Evolutionary conservation across 2,113 vertebrate genomes (phyloP), one percentile per base, ranked within the genome.

Genomic region (Ploceus nigricollis): DNA sequence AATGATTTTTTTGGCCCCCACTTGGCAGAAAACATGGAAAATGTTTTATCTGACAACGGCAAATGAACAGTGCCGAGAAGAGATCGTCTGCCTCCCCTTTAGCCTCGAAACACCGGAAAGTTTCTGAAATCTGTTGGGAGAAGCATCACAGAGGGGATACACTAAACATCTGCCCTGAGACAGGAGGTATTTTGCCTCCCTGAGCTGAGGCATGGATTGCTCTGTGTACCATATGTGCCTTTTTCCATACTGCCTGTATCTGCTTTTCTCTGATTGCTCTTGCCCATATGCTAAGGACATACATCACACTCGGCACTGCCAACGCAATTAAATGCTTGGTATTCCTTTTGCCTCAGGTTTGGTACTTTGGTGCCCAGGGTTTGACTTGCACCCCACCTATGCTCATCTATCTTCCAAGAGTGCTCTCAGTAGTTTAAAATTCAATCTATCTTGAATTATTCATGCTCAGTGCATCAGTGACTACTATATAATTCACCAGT

Each of bases 371-470:
- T 83, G 64, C 71, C 48, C 40, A 44, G 45, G 39, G 20, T 86
- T 82, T 88, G 44, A 75, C 58, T 96, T 57, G 51, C 35, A 45
- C n/a, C 31, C 47, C 42, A 63, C 25, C 48, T 87, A 54, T 89
- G 50, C 47, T 88, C 69, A 81, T 63, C 39, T 82, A 0, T 82
- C 78, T 82, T 91, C 71, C 50, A 77, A 78, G 40, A 54, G 82
- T 77, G 54, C 66, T 73, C 51, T 77, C 58, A 37, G 18, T 63
- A 73, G 39, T 86, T 94, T 92, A 90, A 96, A 96, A 96, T 94
- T 94, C 90, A 91, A 66, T 75, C 64, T 31, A 3, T 53, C 85
- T 90, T 95, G 68, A 93, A 95, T 96, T 94, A 96, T 97, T 96
- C 64, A 95, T 83, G 68, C 28, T 92, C 40, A 73, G 93, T 64